phyloP scores from a whole-genome alignment of 2,113 vertebrate species.

The Antechinus stuartii region DNA sequence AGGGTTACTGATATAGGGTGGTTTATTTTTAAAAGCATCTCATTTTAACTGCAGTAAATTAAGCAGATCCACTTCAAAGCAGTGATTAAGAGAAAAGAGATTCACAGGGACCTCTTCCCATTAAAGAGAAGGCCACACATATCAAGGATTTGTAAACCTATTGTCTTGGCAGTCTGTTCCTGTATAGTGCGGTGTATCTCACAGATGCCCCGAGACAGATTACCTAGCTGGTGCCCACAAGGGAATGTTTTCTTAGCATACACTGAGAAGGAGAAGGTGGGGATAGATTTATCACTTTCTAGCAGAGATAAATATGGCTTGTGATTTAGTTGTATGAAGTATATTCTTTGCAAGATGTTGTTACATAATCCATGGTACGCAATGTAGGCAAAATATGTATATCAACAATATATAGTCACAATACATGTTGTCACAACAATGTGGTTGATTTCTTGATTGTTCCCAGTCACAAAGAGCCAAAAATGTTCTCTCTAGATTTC shows the following conservation, averaged over 20 bases:
- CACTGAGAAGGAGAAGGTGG: slow-evolving; percentile 10
- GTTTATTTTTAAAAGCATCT: slow-evolving; percentile 27
- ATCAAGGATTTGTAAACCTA: background rate
- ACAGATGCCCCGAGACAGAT: background rate
- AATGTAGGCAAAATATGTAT: background rate
- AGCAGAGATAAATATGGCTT: slow-evolving; percentile 21
- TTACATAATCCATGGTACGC: background rate
- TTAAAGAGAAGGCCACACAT: background rate
- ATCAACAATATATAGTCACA: background rate
- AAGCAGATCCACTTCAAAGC: background rate
- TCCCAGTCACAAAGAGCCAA: background rate
- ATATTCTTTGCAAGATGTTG: background rate
- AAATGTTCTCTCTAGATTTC: background rate
- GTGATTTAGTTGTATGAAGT: slow-evolving; percentile 29
- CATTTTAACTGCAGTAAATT: slow-evolving; percentile 34
- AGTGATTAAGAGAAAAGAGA: slow-evolving; percentile 4
- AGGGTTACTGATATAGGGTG: background rate
- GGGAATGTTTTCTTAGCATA: background rate
- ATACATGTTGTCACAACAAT: background rate
- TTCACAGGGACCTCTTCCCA: background rate
- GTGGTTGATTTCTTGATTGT: background rate
- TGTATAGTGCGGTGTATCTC: background rate
- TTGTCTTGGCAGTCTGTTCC: background rate
- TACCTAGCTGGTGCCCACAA: background rate
- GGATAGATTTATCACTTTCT: background rate